A percentile compares a stretch with the other conserved stretches of the same genome.
phyloP scores from a whole-genome alignment of 2,888 invertebrate genomes.

The Cheilosia variabilis region DNA sequence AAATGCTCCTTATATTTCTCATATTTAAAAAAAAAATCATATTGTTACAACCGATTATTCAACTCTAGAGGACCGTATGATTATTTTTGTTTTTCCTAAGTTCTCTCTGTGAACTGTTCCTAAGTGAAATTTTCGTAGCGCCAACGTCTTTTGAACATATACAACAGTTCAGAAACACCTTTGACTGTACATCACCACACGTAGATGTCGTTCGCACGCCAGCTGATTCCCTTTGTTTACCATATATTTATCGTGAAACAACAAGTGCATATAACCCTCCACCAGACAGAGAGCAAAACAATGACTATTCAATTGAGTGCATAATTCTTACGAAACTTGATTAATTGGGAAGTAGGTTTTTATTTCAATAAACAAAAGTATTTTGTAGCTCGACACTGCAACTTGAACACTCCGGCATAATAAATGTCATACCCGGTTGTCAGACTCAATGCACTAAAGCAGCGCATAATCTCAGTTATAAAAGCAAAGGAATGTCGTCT shows the following conservation, averaged over 20 bases:
- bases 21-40: too few relatives aligned
- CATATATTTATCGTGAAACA: background rate
- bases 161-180: too few relatives aligned
- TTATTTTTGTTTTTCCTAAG: too few relatives aligned
- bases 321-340: background rate
- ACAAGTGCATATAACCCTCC: background rate
- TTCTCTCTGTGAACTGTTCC: too few relatives aligned
- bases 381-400: slow-evolving; percentile 1
- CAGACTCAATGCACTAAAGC: slow-evolving; percentile 37
- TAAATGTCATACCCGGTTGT: slow-evolving; percentile 48
- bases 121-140: too few relatives aligned
- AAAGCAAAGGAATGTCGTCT: slow-evolving; percentile 31
- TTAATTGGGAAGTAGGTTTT: background rate
- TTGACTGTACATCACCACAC: too few relatives aligned
- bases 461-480: slow-evolving; percentile 21
- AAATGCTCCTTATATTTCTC: too few relatives aligned
- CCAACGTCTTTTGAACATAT: too few relatives aligned
- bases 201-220: slow-evolving; percentile 23
- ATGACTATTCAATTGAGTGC: background rate
- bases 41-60: too few relatives aligned
- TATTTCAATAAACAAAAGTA: background rate
- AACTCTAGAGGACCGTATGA: too few relatives aligned
- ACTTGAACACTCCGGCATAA: background rate
- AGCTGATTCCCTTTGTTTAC: slow-evolving; percentile 59
- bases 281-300: slow-evolving; percentile 29